Percentiles rank a stretch among this genome's conserved stretches.
Evolutionary conservation across 2,113 vertebrate genomes (phyloP).

Genomic region (Cercopithecus mona): DNA sequence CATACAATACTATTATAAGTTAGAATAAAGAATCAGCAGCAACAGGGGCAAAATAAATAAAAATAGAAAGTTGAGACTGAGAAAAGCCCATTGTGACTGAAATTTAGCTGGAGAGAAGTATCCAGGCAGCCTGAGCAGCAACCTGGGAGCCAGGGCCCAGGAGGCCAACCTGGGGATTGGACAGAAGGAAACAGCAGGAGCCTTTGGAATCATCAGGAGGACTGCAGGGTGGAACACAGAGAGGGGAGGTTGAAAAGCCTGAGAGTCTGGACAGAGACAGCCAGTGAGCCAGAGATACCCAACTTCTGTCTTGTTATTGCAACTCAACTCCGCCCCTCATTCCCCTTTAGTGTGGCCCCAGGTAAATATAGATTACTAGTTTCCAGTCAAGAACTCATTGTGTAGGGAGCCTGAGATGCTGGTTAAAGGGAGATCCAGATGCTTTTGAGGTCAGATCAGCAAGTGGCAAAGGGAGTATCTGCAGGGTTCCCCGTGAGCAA

Average conservation of each 20-base stretch:
- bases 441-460: not conserved
- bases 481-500: not conserved
- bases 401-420: not conserved
- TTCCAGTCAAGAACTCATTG: not conserved
- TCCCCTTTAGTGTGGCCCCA: not conserved
- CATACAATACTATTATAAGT: not conserved
- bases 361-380: not conserved
- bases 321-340: not conserved
- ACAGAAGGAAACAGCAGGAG: not conserved
- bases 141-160: not conserved
- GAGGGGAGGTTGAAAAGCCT: not conserved
- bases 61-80: not conserved
- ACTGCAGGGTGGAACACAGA: not conserved
- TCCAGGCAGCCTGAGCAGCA: not conserved
- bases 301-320: not conserved
- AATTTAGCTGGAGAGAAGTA: constrained; percentile 24
- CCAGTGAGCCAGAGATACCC: not conserved
- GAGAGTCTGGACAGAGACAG: not conserved
- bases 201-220: not conserved
- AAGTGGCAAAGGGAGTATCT: not conserved
- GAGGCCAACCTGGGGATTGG: not conserved
- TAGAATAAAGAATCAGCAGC: not conserved
- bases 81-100: not conserved
- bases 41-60: not conserved
- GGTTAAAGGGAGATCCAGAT: not conserved